Conservation (phyloP, 2,888 invertebrate genomes). For the Thereva nobilitata region DNA sequence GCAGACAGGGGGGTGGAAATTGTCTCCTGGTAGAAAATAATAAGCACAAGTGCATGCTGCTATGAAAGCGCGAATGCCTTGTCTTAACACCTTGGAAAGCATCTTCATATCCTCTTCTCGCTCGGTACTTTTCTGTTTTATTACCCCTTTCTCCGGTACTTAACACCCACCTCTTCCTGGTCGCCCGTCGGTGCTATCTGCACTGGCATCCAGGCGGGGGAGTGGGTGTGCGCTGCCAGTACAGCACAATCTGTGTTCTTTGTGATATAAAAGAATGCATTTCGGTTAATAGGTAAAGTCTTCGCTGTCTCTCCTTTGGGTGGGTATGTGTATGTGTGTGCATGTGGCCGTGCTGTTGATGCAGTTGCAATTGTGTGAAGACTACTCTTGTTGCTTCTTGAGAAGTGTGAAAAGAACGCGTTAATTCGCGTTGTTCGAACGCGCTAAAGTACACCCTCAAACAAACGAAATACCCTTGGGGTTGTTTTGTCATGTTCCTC, state of each 20-base stretch:
- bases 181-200: too few relatives aligned
- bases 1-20: conserved; percentile 5
- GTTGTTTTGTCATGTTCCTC: conserved; percentile 2
- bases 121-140: conserved; percentile 25
- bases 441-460: conserved; percentile 32
- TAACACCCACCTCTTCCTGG: too few relatives aligned
- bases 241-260: too few relatives aligned
- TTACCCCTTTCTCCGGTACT: not conserved
- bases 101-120: conserved; percentile 10
- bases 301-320: too few relatives aligned
- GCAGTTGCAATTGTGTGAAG: conserved; percentile 35
- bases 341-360: not conserved
- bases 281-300: conserved; percentile 31
- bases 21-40: conserved; percentile 26
- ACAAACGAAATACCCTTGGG: conserved; percentile 21
- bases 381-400: conserved; percentile 35
- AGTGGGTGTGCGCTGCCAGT: too few relatives aligned
- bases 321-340: too few relatives aligned
- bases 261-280: conserved; percentile 1
- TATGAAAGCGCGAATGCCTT: conserved; percentile 27
- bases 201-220: too few relatives aligned
- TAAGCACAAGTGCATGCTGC: conserved; percentile 28
- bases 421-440: conserved; percentile 37
- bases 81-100: conserved; percentile 26
- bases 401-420: conserved; percentile 37